Conservation (phyloP, 2,113 vertebrate genomes). For the Seriola quinqueradiata region DNA sequence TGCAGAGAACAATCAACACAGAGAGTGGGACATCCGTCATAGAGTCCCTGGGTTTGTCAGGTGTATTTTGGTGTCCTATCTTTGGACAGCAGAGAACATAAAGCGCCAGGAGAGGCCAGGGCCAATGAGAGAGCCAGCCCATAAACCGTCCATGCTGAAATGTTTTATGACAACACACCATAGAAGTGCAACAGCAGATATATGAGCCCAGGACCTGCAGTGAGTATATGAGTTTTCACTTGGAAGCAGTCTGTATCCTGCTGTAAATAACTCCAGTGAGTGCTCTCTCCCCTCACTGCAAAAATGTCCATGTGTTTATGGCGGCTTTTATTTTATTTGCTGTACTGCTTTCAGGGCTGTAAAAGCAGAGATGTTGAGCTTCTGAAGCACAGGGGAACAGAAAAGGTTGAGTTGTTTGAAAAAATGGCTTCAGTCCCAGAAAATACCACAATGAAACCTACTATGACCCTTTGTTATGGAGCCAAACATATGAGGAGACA, state of each 20-base stretch:
- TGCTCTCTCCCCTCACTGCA: constrained; percentile 34
- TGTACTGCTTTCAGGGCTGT: constrained; percentile 24
- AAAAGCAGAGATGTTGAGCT: constrained; percentile 34
- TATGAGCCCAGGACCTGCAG: constrained; percentile 35
- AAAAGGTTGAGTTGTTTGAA: constrained; percentile 24
- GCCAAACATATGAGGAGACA: constrained; percentile 16
- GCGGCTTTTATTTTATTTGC: constrained; percentile 47
- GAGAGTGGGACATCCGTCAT: constrained; percentile 37
- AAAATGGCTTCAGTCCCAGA: constrained; percentile 21
- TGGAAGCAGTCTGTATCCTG: constrained; percentile 39
- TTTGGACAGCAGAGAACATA: constrained; percentile 59
- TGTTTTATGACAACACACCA: constrained; percentile 62
- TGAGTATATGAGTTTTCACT: constrained; percentile 54
- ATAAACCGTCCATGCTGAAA: constrained; percentile 51
- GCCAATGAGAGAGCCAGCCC: constrained; percentile 41
- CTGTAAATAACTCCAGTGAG: constrained; percentile 54
- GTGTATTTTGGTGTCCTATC: constrained; percentile 59
- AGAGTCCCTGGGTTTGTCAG: constrained; percentile 40
- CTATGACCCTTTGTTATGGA: constrained; percentile 42
- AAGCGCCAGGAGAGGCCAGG: constrained; percentile 59
- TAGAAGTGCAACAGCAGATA: constrained; percentile 51
- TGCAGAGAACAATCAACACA: constrained; percentile 38
- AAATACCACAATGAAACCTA: constrained; percentile 38
- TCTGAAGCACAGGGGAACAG: not conserved
- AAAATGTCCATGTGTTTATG: constrained; percentile 49